Percentiles rank a stretch among this genome's conserved stretches.
These are phyloP conservation scores for Mus spretus DNA, from an alignment of 2,797 vertebrate genomes.

Conservation along the genomic window DNA sequence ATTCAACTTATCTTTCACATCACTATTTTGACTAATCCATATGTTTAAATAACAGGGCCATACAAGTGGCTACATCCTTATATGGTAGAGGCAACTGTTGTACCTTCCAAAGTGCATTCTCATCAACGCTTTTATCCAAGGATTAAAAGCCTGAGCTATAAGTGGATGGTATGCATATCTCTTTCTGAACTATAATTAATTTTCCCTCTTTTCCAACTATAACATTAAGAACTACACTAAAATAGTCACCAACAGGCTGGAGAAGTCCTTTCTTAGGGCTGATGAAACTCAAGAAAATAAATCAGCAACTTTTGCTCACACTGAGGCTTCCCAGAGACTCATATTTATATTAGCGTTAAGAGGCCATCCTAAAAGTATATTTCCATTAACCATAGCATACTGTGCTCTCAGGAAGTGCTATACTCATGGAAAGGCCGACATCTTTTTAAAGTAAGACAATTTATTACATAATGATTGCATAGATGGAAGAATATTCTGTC, in stretches of 20 bases:
- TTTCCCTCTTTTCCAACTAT: conserved; percentile 51
- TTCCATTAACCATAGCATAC: conserved; percentile 71
- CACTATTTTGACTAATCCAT: conserved; percentile 67
- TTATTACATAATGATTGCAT: conserved; percentile 76
- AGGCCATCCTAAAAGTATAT: conserved; percentile 78
- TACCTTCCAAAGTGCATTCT: conserved; percentile 66
- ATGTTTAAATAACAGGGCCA: conserved; percentile 69
- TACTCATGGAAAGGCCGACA: conserved; percentile 71
- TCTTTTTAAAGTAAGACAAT: conserved; percentile 76
- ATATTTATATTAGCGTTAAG: conserved; percentile 83
- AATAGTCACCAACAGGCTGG: conserved; percentile 71
- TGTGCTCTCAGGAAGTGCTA: conserved; percentile 69
- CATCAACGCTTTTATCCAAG: conserved; percentile 63
- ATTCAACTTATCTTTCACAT: conserved; percentile 73
- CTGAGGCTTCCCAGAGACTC: conserved; percentile 83
- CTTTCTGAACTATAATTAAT: conserved; percentile 63
- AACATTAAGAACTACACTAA: conserved; percentile 68
- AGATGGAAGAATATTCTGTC: conserved; percentile 69
- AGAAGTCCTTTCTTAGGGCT: conserved; percentile 77
- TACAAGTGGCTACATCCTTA: conserved; percentile 55
- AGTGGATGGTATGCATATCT: conserved; percentile 70
- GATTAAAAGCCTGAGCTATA: conserved; percentile 75
- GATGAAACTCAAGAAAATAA: conserved; percentile 78
- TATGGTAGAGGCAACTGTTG: conserved; percentile 49
- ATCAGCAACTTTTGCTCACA: conserved; percentile 75